These are phyloP conservation scores for Nephrotoma flavescens DNA, from an alignment of 2,888 invertebrate genomes.

Conservation along the genomic window DNA sequence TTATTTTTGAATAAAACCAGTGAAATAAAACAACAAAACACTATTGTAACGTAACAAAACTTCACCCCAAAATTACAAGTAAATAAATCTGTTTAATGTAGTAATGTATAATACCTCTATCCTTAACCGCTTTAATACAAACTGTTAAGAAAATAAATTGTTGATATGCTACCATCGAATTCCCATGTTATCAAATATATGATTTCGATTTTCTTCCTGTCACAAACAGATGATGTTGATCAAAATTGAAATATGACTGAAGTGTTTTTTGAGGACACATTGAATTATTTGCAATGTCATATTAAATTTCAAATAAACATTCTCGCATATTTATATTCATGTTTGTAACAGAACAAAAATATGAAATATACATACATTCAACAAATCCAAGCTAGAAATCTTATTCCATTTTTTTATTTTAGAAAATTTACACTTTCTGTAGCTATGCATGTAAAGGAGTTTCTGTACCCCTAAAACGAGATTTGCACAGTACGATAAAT, in stretches of 20 bases:
- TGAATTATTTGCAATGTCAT: background rate
- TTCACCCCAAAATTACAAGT: background rate
- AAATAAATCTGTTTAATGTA: background rate
- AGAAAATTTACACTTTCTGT: background rate
- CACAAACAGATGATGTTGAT: background rate
- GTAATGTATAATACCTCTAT: background rate
- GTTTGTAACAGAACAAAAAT: background rate
- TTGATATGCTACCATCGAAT: background rate
- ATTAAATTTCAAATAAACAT: background rate
- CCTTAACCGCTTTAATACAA: background rate
- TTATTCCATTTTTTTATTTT: background rate
- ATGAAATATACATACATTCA: background rate
- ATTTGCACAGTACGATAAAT: background rate
- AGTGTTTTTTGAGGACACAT: background rate
- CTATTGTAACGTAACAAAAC: too few relatives aligned
- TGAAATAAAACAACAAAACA: too few relatives aligned
- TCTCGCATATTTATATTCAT: background rate
- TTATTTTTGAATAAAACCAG: too few relatives aligned
- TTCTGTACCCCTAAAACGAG: background rate
- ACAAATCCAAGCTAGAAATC: background rate
- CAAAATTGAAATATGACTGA: background rate
- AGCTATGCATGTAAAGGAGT: background rate
- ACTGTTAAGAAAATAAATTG: background rate
- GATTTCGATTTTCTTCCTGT: background rate
- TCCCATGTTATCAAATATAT: background rate